Conservation (phyloP, 2,113 vertebrate species). For the Forbesichthys agassizii region DNA sequence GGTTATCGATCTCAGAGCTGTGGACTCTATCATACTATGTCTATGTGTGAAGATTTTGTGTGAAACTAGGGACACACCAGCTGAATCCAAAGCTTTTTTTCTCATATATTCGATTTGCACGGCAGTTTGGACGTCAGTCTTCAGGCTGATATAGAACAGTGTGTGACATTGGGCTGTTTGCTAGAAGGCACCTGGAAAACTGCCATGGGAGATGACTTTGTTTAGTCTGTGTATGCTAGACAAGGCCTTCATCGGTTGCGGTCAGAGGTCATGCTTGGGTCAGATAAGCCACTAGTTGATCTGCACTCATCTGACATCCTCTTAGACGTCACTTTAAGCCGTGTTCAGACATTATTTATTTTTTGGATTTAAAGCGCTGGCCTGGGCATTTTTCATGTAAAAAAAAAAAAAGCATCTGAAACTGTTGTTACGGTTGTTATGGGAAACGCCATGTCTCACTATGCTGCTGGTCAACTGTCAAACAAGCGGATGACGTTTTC, state of each 20-base stretch:
- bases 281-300: neutral
- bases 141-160: neutral
- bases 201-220: neutral
- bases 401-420: too few relatives aligned
- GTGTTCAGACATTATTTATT: too few relatives aligned
- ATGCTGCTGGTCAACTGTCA: too few relatives aligned
- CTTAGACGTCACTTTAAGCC: too few relatives aligned
- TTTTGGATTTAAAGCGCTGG: too few relatives aligned
- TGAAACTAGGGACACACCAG: neutral
- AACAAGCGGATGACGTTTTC: too few relatives aligned
- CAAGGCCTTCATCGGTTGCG: neutral
- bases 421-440: too few relatives aligned
- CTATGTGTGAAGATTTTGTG: neutral
- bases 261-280: neutral
- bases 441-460: too few relatives aligned
- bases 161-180: neutral
- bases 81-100: conserved; percentile 2
- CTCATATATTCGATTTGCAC: neutral
- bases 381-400: too few relatives aligned
- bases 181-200: neutral
- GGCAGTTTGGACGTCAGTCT: neutral
- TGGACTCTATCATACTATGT: neutral
- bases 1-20: conserved; percentile 1
- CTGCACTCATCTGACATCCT: neutral
- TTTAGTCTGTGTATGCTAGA: neutral